Evolutionary conservation across 2,797 vertebrate genomes (phyloP).

Genomic region (Sebastes iracundus): DNA sequence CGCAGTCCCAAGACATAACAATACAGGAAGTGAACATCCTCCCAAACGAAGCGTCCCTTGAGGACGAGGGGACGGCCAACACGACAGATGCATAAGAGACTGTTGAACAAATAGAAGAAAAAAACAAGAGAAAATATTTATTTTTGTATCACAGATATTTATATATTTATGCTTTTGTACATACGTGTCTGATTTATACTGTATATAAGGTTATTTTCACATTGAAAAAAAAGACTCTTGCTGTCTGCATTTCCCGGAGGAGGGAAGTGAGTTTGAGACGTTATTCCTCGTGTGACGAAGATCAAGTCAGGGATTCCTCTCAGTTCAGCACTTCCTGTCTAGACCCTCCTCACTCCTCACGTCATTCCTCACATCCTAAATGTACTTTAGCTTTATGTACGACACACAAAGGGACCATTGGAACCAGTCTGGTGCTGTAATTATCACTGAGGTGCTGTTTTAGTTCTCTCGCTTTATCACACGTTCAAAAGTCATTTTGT

Average conservation of each 20-base stretch:
- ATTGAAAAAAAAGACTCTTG: slow-evolving; percentile 71
- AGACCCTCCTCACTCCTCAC: slow-evolving; percentile 23
- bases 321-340: slow-evolving; percentile 64
- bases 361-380: slow-evolving; percentile 44
- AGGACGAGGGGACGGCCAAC: slow-evolving; percentile 57
- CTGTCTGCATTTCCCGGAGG: slow-evolving; percentile 50
- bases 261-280: slow-evolving; percentile 26
- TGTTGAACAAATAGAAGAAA: slow-evolving; percentile 51
- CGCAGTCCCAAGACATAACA: slow-evolving; percentile 65
- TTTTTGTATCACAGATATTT: slow-evolving; percentile 99
- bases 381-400: slow-evolving; percentile 58
- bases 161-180: slow-evolving; percentile 99
- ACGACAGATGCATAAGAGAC: slow-evolving; percentile 76
- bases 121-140: slow-evolving; percentile 90
- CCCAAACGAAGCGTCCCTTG: slow-evolving; percentile 53
- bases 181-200: slow-evolving; percentile 89
- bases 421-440: slow-evolving; percentile 49
- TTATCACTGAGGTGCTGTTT: slow-evolving; percentile 6
- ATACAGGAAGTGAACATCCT: slow-evolving; percentile 77
- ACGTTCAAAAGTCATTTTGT: slow-evolving; percentile 66
- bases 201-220: slow-evolving; percentile 85
- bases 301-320: slow-evolving; percentile 32
- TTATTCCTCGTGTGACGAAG: slow-evolving; percentile 46
- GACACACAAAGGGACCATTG: slow-evolving; percentile 57
- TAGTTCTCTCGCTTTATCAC: slow-evolving; percentile 30